Conservation (phyloP, 2,797 vertebrate species). For the Onychomys leucogaster region DNA sequence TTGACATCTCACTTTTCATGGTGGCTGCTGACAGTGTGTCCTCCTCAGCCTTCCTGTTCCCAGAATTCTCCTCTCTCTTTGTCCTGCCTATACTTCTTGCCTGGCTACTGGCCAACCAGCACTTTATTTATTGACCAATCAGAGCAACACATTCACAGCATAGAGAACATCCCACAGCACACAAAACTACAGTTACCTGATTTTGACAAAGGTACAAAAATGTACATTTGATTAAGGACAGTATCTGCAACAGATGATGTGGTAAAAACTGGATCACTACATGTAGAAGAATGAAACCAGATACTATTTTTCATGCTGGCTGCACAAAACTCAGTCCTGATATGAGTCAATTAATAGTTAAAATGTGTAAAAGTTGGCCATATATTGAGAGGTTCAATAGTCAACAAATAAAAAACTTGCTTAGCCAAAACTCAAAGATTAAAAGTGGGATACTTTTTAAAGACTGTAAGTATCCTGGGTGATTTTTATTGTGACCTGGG, state of each 20-base stretch:
- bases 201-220: neutral
- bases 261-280: neutral
- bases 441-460: neutral
- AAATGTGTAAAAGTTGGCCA: neutral
- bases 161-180: too few relatives aligned
- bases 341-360: constrained; percentile 4
- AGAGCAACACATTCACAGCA: too few relatives aligned
- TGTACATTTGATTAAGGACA: neutral
- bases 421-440: neutral
- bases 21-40: too few relatives aligned
- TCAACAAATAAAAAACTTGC: neutral
- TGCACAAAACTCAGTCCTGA: neutral
- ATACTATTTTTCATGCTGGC: neutral
- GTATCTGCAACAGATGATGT: neutral
- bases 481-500: neutral
- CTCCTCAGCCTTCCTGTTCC: too few relatives aligned
- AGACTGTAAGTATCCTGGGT: neutral
- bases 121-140: too few relatives aligned
- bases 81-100: too few relatives aligned
- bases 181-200: neutral
- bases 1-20: too few relatives aligned
- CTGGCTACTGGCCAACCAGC: too few relatives aligned
- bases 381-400: constrained; percentile 13
- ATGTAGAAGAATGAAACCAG: neutral
- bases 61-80: too few relatives aligned